These are phyloP conservation scores for Ancistrus triradiatus DNA, from an alignment of 2,113 vertebrate species.

Conservation along the genomic window DNA sequence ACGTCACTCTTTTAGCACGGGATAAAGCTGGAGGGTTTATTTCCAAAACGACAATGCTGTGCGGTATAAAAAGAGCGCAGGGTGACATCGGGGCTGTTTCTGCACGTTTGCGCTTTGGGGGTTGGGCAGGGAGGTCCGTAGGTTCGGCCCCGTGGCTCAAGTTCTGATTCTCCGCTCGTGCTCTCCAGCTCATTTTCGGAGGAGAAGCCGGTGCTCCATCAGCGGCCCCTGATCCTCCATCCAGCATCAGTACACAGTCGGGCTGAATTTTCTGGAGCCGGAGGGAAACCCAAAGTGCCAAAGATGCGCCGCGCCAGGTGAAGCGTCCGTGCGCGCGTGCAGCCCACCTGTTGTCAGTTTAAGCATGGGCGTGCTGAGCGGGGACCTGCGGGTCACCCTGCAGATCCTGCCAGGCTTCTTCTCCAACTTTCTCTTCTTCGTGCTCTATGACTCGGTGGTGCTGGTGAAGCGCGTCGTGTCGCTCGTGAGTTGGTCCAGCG, in stretches of 20 bases:
- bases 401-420: slow-evolving; percentile 96
- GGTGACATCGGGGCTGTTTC: not conserved
- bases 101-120: not conserved
- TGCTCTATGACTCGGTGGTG: slow-evolving; percentile 92
- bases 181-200: too few species aligned
- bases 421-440: slow-evolving; percentile 95
- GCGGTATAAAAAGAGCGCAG: not conserved
- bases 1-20: not conserved
- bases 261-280: not conserved
- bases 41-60: not conserved
- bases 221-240: too few species aligned
- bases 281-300: too few species aligned
- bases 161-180: too few species aligned
- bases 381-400: slow-evolving; percentile 89
- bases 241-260: too few species aligned
- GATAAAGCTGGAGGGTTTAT: not conserved
- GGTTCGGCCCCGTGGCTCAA: not conserved
- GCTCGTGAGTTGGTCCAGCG: slow-evolving; percentile 75
- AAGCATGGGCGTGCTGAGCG: slow-evolving; percentile 85
- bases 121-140: not conserved
- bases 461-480: slow-evolving; percentile 87
- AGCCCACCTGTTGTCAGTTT: slow-evolving; percentile 19
- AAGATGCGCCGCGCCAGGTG: slow-evolving; percentile 43
- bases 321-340: slow-evolving; percentile 28
- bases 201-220: too few species aligned